These are phyloP conservation scores for Epinotia ramella DNA, from an alignment of 2,888 invertebrate genomes.

Conservation along the genomic window DNA sequence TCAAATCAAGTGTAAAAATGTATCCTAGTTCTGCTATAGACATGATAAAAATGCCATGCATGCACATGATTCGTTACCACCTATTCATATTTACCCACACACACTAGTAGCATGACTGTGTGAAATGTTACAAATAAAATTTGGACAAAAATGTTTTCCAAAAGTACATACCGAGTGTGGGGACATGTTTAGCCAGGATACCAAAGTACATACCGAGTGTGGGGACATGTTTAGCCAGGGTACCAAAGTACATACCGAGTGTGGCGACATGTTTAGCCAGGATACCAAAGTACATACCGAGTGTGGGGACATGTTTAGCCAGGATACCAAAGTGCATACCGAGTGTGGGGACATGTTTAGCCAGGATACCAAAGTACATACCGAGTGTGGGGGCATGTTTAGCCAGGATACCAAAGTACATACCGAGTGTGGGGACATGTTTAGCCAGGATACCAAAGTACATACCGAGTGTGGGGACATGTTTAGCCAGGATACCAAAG, in stretches of 20 bases:
- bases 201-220: constrained; percentile 97
- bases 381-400: constrained; percentile 97
- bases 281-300: constrained; percentile 98
- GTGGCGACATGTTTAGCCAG: constrained; percentile 98
- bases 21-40: no score
- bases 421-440: constrained; percentile 97
- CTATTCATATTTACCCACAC: no score
- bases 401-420: constrained; percentile 98
- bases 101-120: no score
- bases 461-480: constrained; percentile 97
- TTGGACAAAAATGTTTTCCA: no score
- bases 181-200: constrained; percentile 98
- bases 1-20: no score
- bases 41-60: no score
- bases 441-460: constrained; percentile 98
- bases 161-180: constrained; percentile 88
- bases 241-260: constrained; percentile 96
- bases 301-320: constrained; percentile 97
- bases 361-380: constrained; percentile 98
- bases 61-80: no score
- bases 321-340: constrained; percentile 98
- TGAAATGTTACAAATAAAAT: no score
- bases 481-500: constrained; percentile 98
- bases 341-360: constrained; percentile 97
- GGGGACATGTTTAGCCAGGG: constrained; percentile 98